These are phyloP conservation scores for Amblyopsis rosae DNA, from an alignment of 2,113 vertebrate species.

Conservation along the genomic window DNA sequence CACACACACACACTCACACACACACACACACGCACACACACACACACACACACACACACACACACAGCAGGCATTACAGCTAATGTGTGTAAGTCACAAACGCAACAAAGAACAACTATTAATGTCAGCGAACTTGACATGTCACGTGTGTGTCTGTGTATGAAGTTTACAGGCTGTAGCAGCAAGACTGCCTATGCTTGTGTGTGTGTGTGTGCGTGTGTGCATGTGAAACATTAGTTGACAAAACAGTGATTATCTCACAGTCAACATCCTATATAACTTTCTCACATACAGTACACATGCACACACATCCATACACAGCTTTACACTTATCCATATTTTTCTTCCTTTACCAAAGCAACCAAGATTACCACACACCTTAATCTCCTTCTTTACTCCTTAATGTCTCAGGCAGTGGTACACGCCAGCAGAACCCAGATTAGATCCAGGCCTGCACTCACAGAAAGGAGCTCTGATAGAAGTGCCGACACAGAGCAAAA, in stretches of 20 bases:
- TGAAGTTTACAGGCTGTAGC: neutral
- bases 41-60: constrained; percentile 18
- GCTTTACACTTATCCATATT: constrained; percentile 34
- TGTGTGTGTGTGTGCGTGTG: constrained; percentile 26
- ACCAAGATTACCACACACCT: constrained; percentile 62
- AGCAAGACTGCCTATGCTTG: constrained; percentile 35
- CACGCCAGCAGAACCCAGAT: constrained; percentile 67
- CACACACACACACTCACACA: constrained; percentile 28
- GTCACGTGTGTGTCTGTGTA: constrained; percentile 32
- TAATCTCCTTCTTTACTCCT: constrained; percentile 65
- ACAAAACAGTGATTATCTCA: constrained; percentile 25
- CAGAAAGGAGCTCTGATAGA: constrained; percentile 26
- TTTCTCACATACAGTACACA: constrained; percentile 10
- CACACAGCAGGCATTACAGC: constrained; percentile 39
- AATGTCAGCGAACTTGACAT: constrained; percentile 50
- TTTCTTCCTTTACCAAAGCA: constrained; percentile 52
- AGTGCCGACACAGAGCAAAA: constrained; percentile 26
- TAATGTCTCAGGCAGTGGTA: constrained; percentile 64
- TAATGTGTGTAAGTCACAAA: constrained; percentile 68
- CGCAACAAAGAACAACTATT: constrained; percentile 69
- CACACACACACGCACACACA: constrained; percentile 22
- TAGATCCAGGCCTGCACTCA: constrained; percentile 47
- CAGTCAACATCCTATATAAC: constrained; percentile 8
- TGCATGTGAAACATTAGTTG: constrained; percentile 2
- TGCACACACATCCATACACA: constrained; percentile 10